Percentiles rank a stretch among this genome's conserved stretches.
phyloP scores from a whole-genome alignment of 92 coral and sea anemone species.

The Metridium senile region DNA sequence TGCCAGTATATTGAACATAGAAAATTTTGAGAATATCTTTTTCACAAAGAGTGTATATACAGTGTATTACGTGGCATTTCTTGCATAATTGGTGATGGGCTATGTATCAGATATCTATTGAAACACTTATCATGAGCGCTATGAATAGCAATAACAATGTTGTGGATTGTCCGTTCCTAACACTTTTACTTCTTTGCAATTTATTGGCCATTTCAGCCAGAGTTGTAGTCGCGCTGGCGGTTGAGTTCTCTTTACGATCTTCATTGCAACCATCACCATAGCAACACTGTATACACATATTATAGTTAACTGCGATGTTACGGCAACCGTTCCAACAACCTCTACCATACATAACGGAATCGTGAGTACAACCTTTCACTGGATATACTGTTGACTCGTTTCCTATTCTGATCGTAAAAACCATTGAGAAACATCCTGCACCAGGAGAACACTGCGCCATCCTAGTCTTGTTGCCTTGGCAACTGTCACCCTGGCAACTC shows the following conservation, averaged over 20 bases:
- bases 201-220: neutral
- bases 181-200: neutral
- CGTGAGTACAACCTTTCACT: slow-evolving; percentile 33
- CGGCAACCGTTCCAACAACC: slow-evolving; percentile 54
- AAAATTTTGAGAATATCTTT: no score
- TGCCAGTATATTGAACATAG: no score
- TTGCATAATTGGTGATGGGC: no score
- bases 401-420: slow-evolving; percentile 25
- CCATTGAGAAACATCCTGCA: slow-evolving; percentile 47
- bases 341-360: slow-evolving; percentile 5
- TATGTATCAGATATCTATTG: no score
- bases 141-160: neutral
- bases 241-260: slow-evolving; percentile 7
- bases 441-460: slow-evolving; percentile 52
- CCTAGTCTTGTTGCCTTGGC: slow-evolving; percentile 24
- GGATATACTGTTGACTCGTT: neutral
- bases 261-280: slow-evolving; percentile 59
- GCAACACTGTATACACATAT: slow-evolving; percentile 63
- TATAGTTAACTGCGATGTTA: slow-evolving; percentile 27
- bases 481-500: slow-evolving; percentile 43
- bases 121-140: neutral
- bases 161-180: no score
- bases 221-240: neutral
- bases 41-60: no score
- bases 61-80: no score